A percentile compares a stretch with the other conserved stretches of the same genome.
Evolutionary conservation across 2,888 invertebrate genomes (phyloP).

Genomic region (Athripsodes cinereus): DNA sequence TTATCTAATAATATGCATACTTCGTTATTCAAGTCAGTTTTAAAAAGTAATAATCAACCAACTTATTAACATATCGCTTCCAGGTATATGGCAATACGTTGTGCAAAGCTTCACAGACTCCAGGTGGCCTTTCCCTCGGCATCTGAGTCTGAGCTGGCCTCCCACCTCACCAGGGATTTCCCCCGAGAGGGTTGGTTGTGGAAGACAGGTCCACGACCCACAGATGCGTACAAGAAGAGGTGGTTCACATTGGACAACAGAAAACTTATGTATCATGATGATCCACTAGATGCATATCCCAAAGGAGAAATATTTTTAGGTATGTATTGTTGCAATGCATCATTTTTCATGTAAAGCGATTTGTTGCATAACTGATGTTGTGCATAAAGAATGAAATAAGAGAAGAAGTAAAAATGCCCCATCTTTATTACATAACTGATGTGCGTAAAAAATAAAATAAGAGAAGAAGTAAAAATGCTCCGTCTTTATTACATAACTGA

Average conservation of each 20-base stretch:
- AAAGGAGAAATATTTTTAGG: slow-evolving; percentile 89
- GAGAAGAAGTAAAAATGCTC: no score
- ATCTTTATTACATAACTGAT: no score
- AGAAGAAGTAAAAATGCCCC: no score
- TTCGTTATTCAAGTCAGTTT: no score
- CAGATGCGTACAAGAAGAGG: slow-evolving; percentile 75
- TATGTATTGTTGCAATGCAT: slow-evolving; percentile 15
- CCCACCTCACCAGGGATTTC: slow-evolving; percentile 74
- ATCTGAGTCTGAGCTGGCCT: slow-evolving; percentile 63
- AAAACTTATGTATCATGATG: slow-evolving; percentile 90
- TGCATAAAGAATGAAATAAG: no score
- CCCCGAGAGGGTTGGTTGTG: slow-evolving; percentile 80
- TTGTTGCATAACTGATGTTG: no score
- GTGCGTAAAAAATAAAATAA: no score
- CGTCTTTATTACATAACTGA: no score
- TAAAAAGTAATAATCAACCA: no score
- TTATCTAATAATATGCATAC: no score
- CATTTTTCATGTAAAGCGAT: no score
- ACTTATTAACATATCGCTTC: no score
- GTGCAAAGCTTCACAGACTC: slow-evolving; percentile 75
- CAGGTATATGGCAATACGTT: slow-evolving; percentile 71
- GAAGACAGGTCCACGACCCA: slow-evolving; percentile 80
- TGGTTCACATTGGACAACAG: slow-evolving; percentile 88
- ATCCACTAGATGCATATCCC: slow-evolving; percentile 79
- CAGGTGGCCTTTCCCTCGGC: slow-evolving; percentile 80